Conservation (phyloP, 2,888 invertebrate species). For the Clistopyga incitator region DNA sequence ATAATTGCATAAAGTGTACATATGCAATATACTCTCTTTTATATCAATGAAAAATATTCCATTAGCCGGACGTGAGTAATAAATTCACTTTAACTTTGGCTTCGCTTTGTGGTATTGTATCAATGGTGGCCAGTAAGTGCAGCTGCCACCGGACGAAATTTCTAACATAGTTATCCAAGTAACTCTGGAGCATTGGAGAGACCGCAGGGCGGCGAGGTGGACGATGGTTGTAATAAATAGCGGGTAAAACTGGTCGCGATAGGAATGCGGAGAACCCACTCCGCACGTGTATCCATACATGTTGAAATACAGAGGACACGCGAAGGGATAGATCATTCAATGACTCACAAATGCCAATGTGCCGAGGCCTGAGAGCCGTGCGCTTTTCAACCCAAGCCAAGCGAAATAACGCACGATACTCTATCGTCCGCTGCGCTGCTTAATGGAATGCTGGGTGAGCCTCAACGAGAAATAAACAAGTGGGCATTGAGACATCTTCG, state of each 20-base stretch:
- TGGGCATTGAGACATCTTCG: slow-evolving; percentile 42
- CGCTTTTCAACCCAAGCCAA: slow-evolving; percentile 9
- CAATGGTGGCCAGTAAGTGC: slow-evolving; percentile 26
- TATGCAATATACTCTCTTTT: too few relatives aligned
- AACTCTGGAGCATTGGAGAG: slow-evolving; percentile 32
- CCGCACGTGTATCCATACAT: slow-evolving; percentile 24
- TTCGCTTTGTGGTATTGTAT: slow-evolving; percentile 25
- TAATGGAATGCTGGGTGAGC: slow-evolving; percentile 5
- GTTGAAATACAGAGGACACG: slow-evolving; percentile 36
- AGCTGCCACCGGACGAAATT: slow-evolving; percentile 52
- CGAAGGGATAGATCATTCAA: slow-evolving; percentile 56
- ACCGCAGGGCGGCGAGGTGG: slow-evolving; percentile 41
- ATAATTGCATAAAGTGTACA: too few relatives aligned
- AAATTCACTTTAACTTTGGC: too few relatives aligned
- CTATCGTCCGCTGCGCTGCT: slow-evolving; percentile 10
- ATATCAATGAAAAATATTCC: too few relatives aligned
- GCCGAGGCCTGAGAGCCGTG: slow-evolving; percentile 35
- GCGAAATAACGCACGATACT: slow-evolving; percentile 41
- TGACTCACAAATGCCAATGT: slow-evolving; percentile 63
- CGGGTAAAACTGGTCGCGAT: slow-evolving; percentile 58
- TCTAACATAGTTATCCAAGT: slow-evolving; percentile 24
- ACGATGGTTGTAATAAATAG: slow-evolving; percentile 62
- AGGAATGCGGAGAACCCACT: slow-evolving; percentile 65
- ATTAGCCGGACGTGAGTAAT: too few relatives aligned
- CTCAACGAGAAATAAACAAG: background rate